phyloP scores from a whole-genome alignment of 2,113 vertebrate species.

The Myiagra hebetior region DNA sequence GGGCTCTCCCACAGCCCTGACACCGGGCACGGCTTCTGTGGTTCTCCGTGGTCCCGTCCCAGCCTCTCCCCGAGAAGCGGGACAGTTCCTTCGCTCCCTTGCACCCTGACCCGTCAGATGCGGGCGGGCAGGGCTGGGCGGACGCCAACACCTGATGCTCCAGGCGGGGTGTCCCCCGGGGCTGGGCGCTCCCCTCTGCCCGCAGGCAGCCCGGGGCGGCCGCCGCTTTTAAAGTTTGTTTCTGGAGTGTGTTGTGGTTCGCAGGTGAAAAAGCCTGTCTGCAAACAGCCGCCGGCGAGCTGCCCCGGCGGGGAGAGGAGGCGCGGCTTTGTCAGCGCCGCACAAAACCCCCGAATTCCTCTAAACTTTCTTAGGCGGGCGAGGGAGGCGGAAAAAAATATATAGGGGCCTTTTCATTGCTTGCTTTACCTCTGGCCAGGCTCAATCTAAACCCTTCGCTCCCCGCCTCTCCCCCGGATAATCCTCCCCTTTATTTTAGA shows the following conservation, averaged over 20 bases:
- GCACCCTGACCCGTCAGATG: background rate
- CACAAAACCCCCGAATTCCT: slow-evolving; percentile 86
- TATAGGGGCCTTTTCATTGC: slow-evolving; percentile 83
- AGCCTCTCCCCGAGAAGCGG: background rate
- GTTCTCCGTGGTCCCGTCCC: background rate
- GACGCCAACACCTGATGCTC: background rate
- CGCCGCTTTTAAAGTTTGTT: slow-evolving; percentile 52
- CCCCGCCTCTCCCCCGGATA: slow-evolving; percentile 75
- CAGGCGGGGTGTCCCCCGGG: background rate
- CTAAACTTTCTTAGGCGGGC: slow-evolving; percentile 82
- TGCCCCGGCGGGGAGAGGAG: slow-evolving; percentile 71
- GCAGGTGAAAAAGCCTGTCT: slow-evolving; percentile 87
- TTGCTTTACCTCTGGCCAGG: slow-evolving; percentile 83
- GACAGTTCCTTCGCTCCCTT: background rate
- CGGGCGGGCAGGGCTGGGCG: background rate
- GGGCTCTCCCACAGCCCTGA: background rate
- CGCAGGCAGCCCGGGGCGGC: background rate
- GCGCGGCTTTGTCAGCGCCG: slow-evolving; percentile 77
- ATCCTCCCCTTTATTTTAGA: slow-evolving; percentile 90
- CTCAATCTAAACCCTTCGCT: slow-evolving; percentile 83
- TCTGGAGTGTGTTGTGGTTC: slow-evolving; percentile 79
- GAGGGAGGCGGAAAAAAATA: slow-evolving; percentile 18
- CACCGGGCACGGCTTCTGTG: background rate
- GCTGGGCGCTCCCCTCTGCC: background rate
- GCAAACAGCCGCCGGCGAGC: slow-evolving; percentile 83